Percentiles rank a stretch among this genome's conserved stretches.
Evolutionary conservation across 2,888 invertebrate genomes (phyloP).

Genomic region (Troilus luridus): DNA sequence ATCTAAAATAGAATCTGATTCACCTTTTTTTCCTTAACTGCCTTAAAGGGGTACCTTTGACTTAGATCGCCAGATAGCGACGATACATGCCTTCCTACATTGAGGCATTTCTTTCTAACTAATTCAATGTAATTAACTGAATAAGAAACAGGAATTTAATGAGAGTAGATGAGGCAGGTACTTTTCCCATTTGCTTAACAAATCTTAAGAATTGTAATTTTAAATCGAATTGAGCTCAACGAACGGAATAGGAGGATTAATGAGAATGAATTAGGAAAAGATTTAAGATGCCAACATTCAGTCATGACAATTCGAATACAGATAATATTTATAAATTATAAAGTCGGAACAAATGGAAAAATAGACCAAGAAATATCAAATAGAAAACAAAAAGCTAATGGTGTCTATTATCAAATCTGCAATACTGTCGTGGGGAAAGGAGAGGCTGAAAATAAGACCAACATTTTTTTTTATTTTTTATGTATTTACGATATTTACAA

Average conservation of each 20-base stretch:
- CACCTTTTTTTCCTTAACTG: slow-evolving; percentile 32
- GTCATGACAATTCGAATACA: background rate
- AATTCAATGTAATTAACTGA: slow-evolving; percentile 6
- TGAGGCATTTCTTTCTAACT: background rate
- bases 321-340: background rate
- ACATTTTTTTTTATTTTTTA: no score
- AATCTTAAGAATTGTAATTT: slow-evolving; percentile 16
- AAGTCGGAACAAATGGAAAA: no score
- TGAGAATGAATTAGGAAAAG: background rate
- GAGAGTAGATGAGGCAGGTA: background rate
- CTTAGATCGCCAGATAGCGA: background rate
- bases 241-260: background rate
- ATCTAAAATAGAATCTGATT: slow-evolving; percentile 46
- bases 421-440: no score
- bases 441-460: no score
- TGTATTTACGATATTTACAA: no score
- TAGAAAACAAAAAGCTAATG: no score
- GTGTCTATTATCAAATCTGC: no score
- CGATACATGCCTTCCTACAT: slow-evolving; percentile 41
- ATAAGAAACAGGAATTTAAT: background rate
- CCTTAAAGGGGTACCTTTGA: slow-evolving; percentile 24
- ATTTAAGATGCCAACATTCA: background rate
- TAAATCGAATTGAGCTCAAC: background rate
- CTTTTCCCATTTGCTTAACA: background rate
- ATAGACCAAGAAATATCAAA: no score